phyloP scores from a whole-genome alignment of 2,113 vertebrate species.

The Semicossyphus pulcher region DNA sequence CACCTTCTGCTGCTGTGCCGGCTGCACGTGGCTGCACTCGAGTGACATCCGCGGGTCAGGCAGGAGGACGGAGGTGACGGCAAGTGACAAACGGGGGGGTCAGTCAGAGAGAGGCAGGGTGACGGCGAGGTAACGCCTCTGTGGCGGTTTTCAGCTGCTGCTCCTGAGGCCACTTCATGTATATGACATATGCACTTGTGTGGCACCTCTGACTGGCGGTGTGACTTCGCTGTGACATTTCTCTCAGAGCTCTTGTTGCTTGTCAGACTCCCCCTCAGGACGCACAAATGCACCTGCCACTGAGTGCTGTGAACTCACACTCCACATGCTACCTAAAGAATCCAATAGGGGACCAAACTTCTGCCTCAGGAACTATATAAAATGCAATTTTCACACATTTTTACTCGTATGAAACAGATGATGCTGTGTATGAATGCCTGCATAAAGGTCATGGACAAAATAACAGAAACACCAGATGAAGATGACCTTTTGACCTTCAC shows the following conservation, averaged over 20 bases:
- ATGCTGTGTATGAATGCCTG: constrained; percentile 30
- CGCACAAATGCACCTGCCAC: constrained; percentile 68
- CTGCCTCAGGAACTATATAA: constrained; percentile 27
- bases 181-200: constrained; percentile 74
- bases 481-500: no score
- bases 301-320: constrained; percentile 38
- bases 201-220: constrained; percentile 72
- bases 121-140: constrained; percentile 55
- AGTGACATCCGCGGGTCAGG: constrained; percentile 63
- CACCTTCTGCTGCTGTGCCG: constrained; percentile 55
- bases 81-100: constrained; percentile 61
- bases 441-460: constrained; percentile 34
- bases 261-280: constrained; percentile 68
- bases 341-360: constrained; percentile 25
- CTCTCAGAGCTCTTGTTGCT: constrained; percentile 61
- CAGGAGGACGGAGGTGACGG: constrained; percentile 56
- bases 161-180: constrained; percentile 74
- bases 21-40: constrained; percentile 59
- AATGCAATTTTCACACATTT: constrained; percentile 40
- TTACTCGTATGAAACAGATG: constrained; percentile 26
- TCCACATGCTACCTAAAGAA: constrained; percentile 40
- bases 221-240: constrained; percentile 68
- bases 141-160: constrained; percentile 76
- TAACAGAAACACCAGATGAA: constrained; percentile 40
- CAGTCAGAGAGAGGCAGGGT: constrained; percentile 44